phyloP scores from a whole-genome alignment of 2,888 invertebrate genomes.

The Hylaea fasciaria region DNA sequence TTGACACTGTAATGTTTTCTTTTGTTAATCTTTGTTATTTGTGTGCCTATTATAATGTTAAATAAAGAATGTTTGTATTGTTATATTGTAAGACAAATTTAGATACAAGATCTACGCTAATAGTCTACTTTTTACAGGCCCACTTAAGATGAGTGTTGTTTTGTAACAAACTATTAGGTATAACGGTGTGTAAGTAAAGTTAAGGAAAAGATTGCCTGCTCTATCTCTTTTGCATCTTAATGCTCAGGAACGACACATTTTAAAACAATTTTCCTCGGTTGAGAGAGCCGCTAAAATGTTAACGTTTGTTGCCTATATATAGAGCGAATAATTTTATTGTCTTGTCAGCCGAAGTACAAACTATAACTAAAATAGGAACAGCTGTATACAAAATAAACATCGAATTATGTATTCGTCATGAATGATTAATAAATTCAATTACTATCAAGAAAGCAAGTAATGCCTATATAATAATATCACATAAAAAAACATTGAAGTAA shows the following conservation, averaged over 20 bases:
- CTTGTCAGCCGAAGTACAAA: conserved; percentile 56
- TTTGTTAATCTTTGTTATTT: too few relatives aligned
- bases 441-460: conserved; percentile 60
- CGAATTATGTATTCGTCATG: conserved; percentile 1
- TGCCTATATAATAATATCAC: conserved; percentile 52
- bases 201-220: neutral
- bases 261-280: conserved; percentile 16
- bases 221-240: conserved; percentile 21
- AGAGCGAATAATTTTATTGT: conserved; percentile 62
- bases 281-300: conserved; percentile 22
- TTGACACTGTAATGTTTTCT: too few relatives aligned
- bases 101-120: too few relatives aligned
- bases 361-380: conserved; percentile 35
- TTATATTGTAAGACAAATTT: too few relatives aligned
- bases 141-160: neutral
- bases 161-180: conserved; percentile 2
- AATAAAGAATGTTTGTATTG: too few relatives aligned
- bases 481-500: conserved; percentile 52
- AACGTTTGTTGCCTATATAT: conserved; percentile 20
- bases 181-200: neutral
- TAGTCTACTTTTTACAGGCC: too few relatives aligned
- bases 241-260: conserved; percentile 11
- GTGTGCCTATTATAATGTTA: too few relatives aligned
- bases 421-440: conserved; percentile 3
- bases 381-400: conserved; percentile 31